These are phyloP conservation scores for Troides helena DNA, from an alignment of 2,888 invertebrate species.

Conservation along the genomic window DNA sequence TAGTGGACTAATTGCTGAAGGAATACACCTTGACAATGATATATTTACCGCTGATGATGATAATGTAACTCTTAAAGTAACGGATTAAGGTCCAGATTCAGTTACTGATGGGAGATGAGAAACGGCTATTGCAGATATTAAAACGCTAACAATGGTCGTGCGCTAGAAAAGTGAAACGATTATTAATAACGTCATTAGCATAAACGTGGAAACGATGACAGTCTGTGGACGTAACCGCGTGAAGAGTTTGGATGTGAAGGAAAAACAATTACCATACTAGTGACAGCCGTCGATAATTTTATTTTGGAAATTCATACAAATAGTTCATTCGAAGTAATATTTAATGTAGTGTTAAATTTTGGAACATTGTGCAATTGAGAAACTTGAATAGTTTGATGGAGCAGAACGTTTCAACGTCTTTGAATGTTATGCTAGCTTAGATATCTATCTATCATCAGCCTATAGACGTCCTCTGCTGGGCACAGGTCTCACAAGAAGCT, in stretches of 20 bases:
- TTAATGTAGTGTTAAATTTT: no score
- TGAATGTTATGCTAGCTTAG: no score
- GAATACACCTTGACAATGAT: slow-evolving; percentile 45
- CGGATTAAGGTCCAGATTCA: slow-evolving; percentile 39
- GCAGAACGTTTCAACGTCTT: no score
- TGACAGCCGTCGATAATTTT: slow-evolving; percentile 35
- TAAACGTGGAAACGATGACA: slow-evolving; percentile 43
- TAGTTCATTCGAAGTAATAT: no score
- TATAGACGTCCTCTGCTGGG: no score
- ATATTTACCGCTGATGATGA: slow-evolving; percentile 29
- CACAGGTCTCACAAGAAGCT: no score
- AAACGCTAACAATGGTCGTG: slow-evolving; percentile 42
- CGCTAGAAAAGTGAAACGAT: slow-evolving; percentile 37
- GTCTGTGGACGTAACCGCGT: slow-evolving; percentile 42
- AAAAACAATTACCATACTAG: slow-evolving; percentile 38
- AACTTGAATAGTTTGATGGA: no score
- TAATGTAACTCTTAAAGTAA: slow-evolving; percentile 32
- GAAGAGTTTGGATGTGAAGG: slow-evolving; percentile 35
- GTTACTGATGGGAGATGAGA: slow-evolving; percentile 18
- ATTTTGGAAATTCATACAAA: no score
- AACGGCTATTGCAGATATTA: slow-evolving; percentile 33
- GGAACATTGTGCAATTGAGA: no score
- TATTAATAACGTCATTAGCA: slow-evolving; percentile 49
- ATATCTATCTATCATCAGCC: no score
- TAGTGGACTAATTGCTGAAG: slow-evolving; percentile 59